Evolutionary conservation across 23 tunicate genomes (phyloP).

Genomic region (Trididemnum miniatum): DNA sequence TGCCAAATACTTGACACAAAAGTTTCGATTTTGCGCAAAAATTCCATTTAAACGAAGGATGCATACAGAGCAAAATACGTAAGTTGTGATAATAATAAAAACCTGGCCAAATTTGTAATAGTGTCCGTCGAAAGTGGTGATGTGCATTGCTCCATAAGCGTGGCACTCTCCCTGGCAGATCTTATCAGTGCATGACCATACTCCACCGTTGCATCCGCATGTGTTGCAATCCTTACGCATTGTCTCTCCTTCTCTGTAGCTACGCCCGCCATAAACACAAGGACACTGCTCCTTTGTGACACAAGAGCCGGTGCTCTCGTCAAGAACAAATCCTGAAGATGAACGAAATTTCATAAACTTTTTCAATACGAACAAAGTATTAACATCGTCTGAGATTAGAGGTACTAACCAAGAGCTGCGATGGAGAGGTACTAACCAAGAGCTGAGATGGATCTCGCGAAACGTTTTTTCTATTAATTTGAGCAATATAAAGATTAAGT

Average conservation of each 20-base stretch:
- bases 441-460: no score
- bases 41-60: no score
- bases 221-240: slow-evolving; percentile 98
- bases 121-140: slow-evolving; percentile 93
- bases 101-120: slow-evolving; percentile 86
- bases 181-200: slow-evolving; percentile 94
- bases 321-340: slow-evolving; percentile 85
- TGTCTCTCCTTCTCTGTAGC: slow-evolving; percentile 93
- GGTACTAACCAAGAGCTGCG: no score
- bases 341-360: no score
- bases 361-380: no score
- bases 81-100: background rate
- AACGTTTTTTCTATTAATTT: no score
- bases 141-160: slow-evolving; percentile 94
- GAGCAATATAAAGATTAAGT: no score
- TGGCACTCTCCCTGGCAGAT: slow-evolving; percentile 93
- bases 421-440: no score
- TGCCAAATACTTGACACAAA: no score
- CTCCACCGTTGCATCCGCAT: slow-evolving; percentile 81
- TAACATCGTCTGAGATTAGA: no score
- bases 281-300: slow-evolving; percentile 93
- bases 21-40: no score
- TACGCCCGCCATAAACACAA: slow-evolving; percentile 95
- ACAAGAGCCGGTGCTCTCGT: slow-evolving; percentile 80
- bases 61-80: no score